Conservation (phyloP, 2,888 invertebrate genomes). For the Troides helena region DNA sequence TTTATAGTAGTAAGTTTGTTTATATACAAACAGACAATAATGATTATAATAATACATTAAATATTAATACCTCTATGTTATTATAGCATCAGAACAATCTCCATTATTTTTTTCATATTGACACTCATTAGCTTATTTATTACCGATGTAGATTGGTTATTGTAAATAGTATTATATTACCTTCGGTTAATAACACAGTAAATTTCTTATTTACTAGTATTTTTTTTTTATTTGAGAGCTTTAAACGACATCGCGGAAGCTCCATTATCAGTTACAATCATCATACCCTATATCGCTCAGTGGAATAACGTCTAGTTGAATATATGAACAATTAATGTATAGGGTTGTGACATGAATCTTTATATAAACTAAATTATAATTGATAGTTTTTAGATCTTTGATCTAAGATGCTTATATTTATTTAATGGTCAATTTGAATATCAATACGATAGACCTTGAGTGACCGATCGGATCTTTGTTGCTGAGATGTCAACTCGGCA, state of each 20-base stretch:
- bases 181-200: slow-evolving; percentile 50
- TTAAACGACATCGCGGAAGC: slow-evolving; percentile 45
- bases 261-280: slow-evolving; percentile 27
- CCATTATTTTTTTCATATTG: slow-evolving; percentile 66
- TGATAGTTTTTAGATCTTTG: not conserved
- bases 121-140: slow-evolving; percentile 76
- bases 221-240: slow-evolving; percentile 45
- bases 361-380: not conserved
- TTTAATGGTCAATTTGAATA: slow-evolving; percentile 8
- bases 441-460: slow-evolving; percentile 19
- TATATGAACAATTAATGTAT: slow-evolving; percentile 34
- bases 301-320: slow-evolving; percentile 13
- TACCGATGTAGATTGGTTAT: slow-evolving; percentile 69
- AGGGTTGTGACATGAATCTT: no score
- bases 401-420: not conserved
- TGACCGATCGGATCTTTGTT: slow-evolving; percentile 40
- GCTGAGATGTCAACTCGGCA: slow-evolving; percentile 55
- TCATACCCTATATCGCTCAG: slow-evolving; percentile 28
- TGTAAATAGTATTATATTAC: slow-evolving; percentile 65
- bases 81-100: slow-evolving; percentile 39
- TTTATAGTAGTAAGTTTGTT: no score
- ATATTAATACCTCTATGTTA: slow-evolving; percentile 41
- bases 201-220: slow-evolving; percentile 29
- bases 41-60: no score
- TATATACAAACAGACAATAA: no score